Evolutionary conservation across 1,140 invertebrate genomes (phyloP).

Genomic region (Drosophila subpulchrella): DNA sequence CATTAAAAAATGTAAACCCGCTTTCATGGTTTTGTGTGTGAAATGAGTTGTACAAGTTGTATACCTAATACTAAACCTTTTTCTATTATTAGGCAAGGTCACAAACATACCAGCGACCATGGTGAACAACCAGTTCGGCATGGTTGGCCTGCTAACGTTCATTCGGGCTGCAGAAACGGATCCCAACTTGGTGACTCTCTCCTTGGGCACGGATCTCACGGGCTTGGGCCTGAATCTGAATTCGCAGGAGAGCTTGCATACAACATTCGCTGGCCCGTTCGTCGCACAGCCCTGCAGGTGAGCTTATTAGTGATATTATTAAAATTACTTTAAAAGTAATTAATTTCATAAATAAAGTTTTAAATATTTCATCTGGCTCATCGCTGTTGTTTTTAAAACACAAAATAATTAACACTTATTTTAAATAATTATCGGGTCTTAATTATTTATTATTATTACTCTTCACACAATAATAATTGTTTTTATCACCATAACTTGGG

Average conservation of each 20-base stretch:
- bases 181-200: slow-evolving; percentile 96
- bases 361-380: too few relatives aligned
- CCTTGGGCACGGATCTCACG: slow-evolving; percentile 98
- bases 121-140: slow-evolving; percentile 99
- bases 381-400: too few relatives aligned
- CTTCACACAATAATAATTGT: too few relatives aligned
- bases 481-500: background rate
- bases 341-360: too few relatives aligned
- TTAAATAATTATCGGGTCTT: background rate
- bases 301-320: background rate
- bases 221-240: slow-evolving; percentile 99
- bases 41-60: too few relatives aligned
- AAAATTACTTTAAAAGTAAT: too few relatives aligned
- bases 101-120: slow-evolving; percentile 99
- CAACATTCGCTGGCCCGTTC: slow-evolving; percentile 99
- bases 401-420: too few relatives aligned
- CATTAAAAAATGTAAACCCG: too few relatives aligned
- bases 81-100: slow-evolving; percentile 89
- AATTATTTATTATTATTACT: background rate
- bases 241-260: slow-evolving; percentile 97
- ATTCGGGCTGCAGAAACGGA: slow-evolving; percentile 98
- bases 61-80: background rate
- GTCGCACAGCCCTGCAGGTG: slow-evolving; percentile 96
- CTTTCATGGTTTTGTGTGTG: too few relatives aligned
- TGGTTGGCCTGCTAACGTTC: slow-evolving; percentile 98